phyloP scores from a whole-genome alignment of 2,888 invertebrate species.

The Idaea dimidiata region DNA sequence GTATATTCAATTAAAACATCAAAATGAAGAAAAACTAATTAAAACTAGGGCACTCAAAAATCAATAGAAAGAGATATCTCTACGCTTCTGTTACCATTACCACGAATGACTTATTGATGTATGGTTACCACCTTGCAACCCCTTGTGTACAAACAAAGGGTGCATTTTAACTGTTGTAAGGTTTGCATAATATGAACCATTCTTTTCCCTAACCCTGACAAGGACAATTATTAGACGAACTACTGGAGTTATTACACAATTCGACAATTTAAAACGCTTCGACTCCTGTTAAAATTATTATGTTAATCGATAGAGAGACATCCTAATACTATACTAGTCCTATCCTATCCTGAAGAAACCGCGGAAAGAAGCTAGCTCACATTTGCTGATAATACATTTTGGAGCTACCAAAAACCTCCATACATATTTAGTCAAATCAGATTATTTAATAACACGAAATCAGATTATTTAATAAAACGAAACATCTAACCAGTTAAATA shows the following conservation, averaged over 20 bases:
- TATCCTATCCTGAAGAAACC: too few species aligned
- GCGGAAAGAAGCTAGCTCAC: too few species aligned
- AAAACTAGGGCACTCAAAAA: not conserved
- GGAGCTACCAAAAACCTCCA: too few species aligned
- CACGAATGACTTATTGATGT: constrained; percentile 1
- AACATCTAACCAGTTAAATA: too few species aligned
- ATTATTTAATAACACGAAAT: too few species aligned
- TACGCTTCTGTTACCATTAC: constrained; percentile 10
- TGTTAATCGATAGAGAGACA: too few species aligned
- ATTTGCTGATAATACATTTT: too few species aligned
- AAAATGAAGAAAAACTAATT: not conserved
- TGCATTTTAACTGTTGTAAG: not conserved
- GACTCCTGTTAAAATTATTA: too few species aligned
- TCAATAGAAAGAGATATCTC: not conserved
- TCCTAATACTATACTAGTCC: too few species aligned
- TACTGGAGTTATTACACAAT: not conserved
- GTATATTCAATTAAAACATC: not conserved
- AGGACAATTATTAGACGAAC: not conserved
- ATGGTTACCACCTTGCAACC: not conserved
- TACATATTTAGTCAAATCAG: too few species aligned
- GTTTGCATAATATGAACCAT: not conserved
- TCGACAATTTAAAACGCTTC: too few species aligned
- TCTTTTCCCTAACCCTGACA: not conserved
- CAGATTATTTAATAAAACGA: too few species aligned
- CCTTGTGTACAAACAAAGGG: not conserved